phyloP scores from a whole-genome alignment of 1,140 invertebrate genomes.

The Lordiphosa collinella region DNA sequence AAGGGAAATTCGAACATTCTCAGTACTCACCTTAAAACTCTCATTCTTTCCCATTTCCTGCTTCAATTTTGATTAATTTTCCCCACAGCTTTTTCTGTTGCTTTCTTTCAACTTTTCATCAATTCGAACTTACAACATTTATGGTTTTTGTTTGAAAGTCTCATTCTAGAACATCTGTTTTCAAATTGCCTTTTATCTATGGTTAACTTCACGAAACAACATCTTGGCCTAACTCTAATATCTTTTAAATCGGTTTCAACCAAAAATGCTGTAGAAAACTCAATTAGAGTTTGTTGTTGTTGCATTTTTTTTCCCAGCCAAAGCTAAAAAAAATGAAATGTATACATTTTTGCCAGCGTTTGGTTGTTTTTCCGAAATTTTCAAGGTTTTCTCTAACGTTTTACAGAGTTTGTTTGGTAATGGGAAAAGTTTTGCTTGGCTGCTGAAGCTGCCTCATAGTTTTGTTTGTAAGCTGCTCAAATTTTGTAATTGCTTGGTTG shows the following conservation, averaged over 20 bases:
- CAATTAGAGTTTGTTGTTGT: constrained; percentile 73
- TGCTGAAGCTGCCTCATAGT: constrained; percentile 20
- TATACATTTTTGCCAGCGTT: constrained; percentile 7
- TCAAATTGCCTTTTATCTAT: background rate
- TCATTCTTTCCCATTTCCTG: too few relatives aligned
- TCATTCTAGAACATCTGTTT: constrained; percentile 1
- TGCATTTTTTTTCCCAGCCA: constrained; percentile 37
- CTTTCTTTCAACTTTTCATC: too few relatives aligned
- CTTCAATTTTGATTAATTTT: too few relatives aligned
- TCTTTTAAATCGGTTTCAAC: constrained; percentile 48
- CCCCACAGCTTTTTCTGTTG: too few relatives aligned
- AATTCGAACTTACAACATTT: too few relatives aligned
- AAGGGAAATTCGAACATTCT: too few relatives aligned
- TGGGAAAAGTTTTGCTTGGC: constrained; percentile 63
- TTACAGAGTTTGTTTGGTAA: constrained; percentile 48
- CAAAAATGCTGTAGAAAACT: constrained; percentile 29
- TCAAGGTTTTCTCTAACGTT: constrained; percentile 31
- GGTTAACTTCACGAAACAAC: background rate
- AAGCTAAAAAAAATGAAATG: constrained; percentile 22
- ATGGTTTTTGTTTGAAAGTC: too few relatives aligned
- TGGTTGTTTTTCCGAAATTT: constrained; percentile 23
- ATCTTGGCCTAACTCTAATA: constrained; percentile 18
- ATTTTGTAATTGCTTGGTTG: constrained; percentile 52
- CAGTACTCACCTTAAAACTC: too few relatives aligned
- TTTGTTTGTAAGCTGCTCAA: constrained; percentile 37